A percentile compares a stretch with the other conserved stretches of the same genome.
phyloP scores from a whole-genome alignment of 2,113 vertebrate genomes.

The Paraplagusia blochii region DNA sequence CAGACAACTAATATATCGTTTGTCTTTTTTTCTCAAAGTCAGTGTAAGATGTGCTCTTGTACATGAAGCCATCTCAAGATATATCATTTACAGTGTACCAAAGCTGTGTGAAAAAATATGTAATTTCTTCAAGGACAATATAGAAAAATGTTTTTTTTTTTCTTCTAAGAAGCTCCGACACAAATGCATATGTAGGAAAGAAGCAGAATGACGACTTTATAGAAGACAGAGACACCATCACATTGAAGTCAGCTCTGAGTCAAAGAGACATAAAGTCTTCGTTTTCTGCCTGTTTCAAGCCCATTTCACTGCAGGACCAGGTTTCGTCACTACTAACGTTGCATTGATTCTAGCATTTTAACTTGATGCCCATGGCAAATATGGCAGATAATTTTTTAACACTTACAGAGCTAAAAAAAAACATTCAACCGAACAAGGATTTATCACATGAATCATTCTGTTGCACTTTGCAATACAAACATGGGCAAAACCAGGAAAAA shows the following conservation, averaged over 20 bases:
- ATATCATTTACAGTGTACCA: constrained; percentile 66
- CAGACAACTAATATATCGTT: constrained; percentile 47
- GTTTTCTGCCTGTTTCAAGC: constrained; percentile 25
- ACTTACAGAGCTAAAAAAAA: constrained; percentile 43
- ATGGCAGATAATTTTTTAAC: constrained; percentile 34
- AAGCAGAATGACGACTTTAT: constrained; percentile 41
- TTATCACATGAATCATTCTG: not conserved
- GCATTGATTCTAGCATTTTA: constrained; percentile 43
- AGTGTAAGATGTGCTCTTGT: constrained; percentile 60
- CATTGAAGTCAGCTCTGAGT: constrained; percentile 17
- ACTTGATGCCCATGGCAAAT: constrained; percentile 33
- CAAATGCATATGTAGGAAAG: constrained; percentile 46
- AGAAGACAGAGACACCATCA: constrained; percentile 17
- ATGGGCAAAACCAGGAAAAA: not conserved
- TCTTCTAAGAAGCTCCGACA: constrained; percentile 38
- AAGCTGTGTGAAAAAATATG: constrained; percentile 60
- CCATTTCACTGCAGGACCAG: constrained; percentile 15
- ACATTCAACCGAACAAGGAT: constrained; percentile 44
- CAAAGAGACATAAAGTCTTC: constrained; percentile 32
- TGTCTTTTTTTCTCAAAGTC: constrained; percentile 37
- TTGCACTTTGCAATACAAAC: not conserved
- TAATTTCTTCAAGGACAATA: constrained; percentile 34
- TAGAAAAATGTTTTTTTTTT: constrained; percentile 39
- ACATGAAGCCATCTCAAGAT: constrained; percentile 53
- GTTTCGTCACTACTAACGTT: constrained; percentile 45